Evolutionary conservation across 2,888 invertebrate species (phyloP).

Genomic region (Cantharis nigra): DNA sequence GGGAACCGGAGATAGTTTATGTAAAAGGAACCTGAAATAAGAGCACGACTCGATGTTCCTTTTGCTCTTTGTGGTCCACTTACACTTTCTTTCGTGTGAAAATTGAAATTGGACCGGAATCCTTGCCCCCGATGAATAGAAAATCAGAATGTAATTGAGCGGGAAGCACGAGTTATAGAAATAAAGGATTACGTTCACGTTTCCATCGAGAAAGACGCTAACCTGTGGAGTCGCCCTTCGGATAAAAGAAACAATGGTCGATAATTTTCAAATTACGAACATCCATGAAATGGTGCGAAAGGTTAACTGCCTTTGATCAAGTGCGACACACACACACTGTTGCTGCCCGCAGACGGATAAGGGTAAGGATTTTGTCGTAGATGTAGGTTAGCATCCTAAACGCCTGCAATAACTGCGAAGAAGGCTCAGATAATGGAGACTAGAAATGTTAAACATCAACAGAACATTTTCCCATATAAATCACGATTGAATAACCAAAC

Average conservation of each 20-base stretch:
- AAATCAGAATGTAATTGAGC: not conserved
- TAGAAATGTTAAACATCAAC: not conserved
- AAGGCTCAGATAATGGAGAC: not conserved
- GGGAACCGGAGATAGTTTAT: conserved; percentile 1
- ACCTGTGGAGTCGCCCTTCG: not conserved
- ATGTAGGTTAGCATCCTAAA: not conserved
- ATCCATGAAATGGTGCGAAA: not conserved
- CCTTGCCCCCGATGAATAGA: not conserved
- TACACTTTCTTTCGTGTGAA: not conserved
- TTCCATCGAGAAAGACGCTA: not conserved
- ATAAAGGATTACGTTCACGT: not conserved
- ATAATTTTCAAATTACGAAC: not conserved
- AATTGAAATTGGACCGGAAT: not conserved
- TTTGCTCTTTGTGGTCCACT: not conserved
- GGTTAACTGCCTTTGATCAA: not conserved
- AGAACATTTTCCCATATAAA: not conserved
- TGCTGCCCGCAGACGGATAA: not conserved
- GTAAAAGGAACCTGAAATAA: not conserved
- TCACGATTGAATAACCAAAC: not conserved
- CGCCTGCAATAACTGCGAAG: not conserved
- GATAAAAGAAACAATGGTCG: not conserved
- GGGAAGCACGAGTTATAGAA: not conserved
- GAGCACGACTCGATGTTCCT: not conserved
- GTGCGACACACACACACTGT: not conserved
- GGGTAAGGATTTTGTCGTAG: not conserved